phyloP scores from a whole-genome alignment of 2,888 invertebrate species.

The Dendrolimus houi region DNA sequence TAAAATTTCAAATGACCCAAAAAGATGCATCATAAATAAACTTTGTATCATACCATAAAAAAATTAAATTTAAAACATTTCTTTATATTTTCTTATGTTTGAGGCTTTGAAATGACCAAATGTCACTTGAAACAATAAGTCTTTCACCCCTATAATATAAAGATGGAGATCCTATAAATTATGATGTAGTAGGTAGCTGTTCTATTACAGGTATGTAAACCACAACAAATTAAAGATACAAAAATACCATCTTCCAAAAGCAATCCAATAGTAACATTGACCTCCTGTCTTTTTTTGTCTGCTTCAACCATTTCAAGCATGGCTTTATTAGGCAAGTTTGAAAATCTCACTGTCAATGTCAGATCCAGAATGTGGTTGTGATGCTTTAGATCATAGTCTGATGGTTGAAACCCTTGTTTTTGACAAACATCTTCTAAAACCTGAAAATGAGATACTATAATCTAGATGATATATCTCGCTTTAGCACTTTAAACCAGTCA shows the following conservation, averaged over 20 bases:
- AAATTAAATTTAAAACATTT: too few relatives aligned
- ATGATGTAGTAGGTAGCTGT: not conserved
- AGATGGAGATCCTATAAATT: not conserved
- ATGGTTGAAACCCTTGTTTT: constrained; percentile 83
- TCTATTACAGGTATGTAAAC: too few relatives aligned
- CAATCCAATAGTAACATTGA: constrained; percentile 83
- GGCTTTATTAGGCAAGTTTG: constrained; percentile 94
- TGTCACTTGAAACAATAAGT: too few relatives aligned
- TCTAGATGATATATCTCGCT: too few relatives aligned
- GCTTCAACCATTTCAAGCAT: constrained; percentile 88
- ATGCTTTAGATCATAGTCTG: constrained; percentile 88
- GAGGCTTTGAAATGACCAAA: too few relatives aligned
- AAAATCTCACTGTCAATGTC: constrained; percentile 86
- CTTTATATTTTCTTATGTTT: not conserved
- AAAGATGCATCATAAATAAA: too few relatives aligned
- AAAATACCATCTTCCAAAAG: constrained; percentile 83
- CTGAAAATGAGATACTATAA: constrained; percentile 45
- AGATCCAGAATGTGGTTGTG: constrained; percentile 87
- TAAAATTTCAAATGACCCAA: too few relatives aligned
- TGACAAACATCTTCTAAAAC: constrained; percentile 90
- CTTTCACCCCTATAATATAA: too few relatives aligned
- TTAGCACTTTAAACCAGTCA: too few relatives aligned
- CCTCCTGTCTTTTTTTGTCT: constrained; percentile 77
- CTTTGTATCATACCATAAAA: too few relatives aligned
- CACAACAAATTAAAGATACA: too few relatives aligned